These are phyloP conservation scores for Cynoglossus semilaevis DNA, from an alignment of 2,113 vertebrate genomes.

Conservation along the genomic window DNA sequence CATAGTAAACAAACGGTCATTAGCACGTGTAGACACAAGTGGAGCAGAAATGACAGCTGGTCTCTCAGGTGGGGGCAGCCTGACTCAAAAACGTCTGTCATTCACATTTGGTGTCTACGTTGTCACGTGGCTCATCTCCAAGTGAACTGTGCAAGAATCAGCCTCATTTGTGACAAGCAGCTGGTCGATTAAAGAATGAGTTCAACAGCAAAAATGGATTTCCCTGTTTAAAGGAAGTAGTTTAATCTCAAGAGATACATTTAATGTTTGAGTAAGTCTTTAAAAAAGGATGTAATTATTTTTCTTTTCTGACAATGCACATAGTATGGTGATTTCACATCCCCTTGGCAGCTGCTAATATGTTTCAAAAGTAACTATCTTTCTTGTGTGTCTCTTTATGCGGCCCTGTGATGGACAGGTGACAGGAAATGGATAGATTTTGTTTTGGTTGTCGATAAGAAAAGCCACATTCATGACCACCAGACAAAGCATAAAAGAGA, in stretches of 20 bases:
- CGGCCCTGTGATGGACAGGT: too few species aligned
- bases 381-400: too few species aligned
- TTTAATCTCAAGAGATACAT: background rate
- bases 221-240: background rate
- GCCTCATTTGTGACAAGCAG: background rate
- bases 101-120: slow-evolving; percentile 18
- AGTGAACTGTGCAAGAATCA: background rate
- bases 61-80: slow-evolving; percentile 29
- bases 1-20: slow-evolving; percentile 1
- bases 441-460: too few species aligned
- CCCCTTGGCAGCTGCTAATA: too few species aligned
- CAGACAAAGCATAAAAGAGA: slow-evolving; percentile 19
- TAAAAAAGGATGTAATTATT: too few species aligned
- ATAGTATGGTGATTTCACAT: background rate
- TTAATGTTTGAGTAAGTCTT: too few species aligned
- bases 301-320: too few species aligned
- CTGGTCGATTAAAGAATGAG: background rate
- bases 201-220: background rate
- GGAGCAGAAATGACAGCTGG: slow-evolving; percentile 38
- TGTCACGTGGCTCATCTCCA: slow-evolving; percentile 10
- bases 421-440: too few species aligned
- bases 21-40: slow-evolving; percentile 2
- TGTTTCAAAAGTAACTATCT: too few species aligned
- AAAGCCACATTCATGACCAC: background rate
- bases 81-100: slow-evolving; percentile 23